Base-by-base conservation (phyloP, 2,888 invertebrate genomes). In the Epistrophe eligans region DNA sequence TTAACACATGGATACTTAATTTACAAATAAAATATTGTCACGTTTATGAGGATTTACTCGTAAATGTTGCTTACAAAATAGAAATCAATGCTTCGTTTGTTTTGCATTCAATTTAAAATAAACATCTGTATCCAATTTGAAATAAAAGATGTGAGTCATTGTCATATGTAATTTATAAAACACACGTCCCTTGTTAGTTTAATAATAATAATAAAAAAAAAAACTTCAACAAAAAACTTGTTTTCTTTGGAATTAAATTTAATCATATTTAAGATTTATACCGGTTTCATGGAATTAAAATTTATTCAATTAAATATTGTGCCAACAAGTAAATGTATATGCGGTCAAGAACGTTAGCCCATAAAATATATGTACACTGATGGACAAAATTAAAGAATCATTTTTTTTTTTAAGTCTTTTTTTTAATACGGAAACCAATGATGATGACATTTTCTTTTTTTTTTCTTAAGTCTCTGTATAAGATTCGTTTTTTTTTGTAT, bases 131-230 rank as follows among this genome's bases (percentile, higher is more conserved):
- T 43, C 15, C 7, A 1, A 43, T 3, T 4, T 43, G 43, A 43
- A 43, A 43, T 38, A 24, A 40, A 7, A 62, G n/a, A 38, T 62
- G 40, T 62, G 60, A 62, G 15, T 62, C 60, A 62, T 24, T 40
- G 19, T 40, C 7, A 40, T 7, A 24, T 13, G 4, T 0, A 43
- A 43, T 6, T 43, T 15, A 43, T 15, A 40, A 13, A 62, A 7
- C 10, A 40, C 6, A 43, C 15, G 40, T 40, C 11, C 13, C 13
- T 35, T 4, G 40, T 40, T 13, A 40, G 40, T 40, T 40, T 38
- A 38, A 38, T 1, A 24, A 43, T 40, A 13, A 10, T 0, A 43
- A 43, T 4, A 11, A 43, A 40, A 40, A 15, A 40, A 40, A 40
- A 40, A 40, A 24, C 19, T 19, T 62, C 0, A 28, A 11, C 0